phyloP scores from a whole-genome alignment of 2,888 invertebrate genomes.

The Aphidius colemani region DNA sequence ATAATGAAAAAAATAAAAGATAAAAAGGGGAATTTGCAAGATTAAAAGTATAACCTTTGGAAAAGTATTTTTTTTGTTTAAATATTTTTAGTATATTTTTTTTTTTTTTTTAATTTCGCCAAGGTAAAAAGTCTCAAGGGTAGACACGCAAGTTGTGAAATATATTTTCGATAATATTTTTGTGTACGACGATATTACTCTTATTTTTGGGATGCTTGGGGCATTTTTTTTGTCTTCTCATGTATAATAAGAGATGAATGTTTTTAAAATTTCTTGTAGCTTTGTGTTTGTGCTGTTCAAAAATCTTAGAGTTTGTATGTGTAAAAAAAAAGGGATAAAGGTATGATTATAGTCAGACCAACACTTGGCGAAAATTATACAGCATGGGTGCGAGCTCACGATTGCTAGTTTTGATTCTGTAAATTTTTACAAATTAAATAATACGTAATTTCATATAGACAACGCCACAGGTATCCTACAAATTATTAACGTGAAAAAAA shows the following conservation, averaged over 20 bases:
- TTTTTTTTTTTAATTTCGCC: neutral
- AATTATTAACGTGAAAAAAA: no score
- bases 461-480: no score
- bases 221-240: neutral
- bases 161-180: slow-evolving; percentile 3
- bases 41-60: slow-evolving; percentile 11
- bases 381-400: no score
- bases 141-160: neutral
- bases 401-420: no score
- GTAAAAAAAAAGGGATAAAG: no score
- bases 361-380: no score
- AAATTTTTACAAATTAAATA: no score
- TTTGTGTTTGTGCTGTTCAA: neutral
- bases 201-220: neutral
- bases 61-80: neutral
- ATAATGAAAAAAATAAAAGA: no score
- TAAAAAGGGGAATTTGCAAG: no score
- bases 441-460: no score
- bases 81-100: neutral
- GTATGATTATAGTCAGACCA: no score
- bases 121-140: neutral
- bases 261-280: neutral
- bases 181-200: slow-evolving; percentile 3
- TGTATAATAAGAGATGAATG: neutral
- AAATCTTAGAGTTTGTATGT: slow-evolving; percentile 1